Percentiles rank a stretch among this genome's conserved stretches.
Conservation (phyloP, 92 coral and sea anemone species). For the Porites rus region DNA sequence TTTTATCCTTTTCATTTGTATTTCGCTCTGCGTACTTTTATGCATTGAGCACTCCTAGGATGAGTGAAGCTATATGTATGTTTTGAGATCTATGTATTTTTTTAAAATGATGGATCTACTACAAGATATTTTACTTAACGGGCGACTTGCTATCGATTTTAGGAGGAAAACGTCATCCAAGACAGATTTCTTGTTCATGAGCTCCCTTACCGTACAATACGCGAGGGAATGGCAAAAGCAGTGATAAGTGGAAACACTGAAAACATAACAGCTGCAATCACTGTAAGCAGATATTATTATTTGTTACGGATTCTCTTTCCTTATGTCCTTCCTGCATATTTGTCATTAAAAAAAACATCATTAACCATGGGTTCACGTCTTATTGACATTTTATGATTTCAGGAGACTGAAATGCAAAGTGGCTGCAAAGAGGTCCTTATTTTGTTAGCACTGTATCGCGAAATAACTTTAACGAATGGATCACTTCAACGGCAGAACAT, state of each 20-base stretch:
- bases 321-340: not conserved
- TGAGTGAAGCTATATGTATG: too few species aligned
- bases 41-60: too few species aligned
- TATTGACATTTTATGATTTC: not conserved
- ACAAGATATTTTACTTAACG: not conserved
- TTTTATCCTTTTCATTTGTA: not conserved
- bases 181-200: constrained; percentile 52
- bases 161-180: constrained; percentile 39
- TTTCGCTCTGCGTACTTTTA: too few species aligned
- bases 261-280: constrained; percentile 27
- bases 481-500: constrained; percentile 7
- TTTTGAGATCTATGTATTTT: too few species aligned
- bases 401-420: constrained; percentile 22
- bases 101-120: not conserved
- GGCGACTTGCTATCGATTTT: not conserved
- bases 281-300: constrained; percentile 13
- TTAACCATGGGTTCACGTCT: too few species aligned
- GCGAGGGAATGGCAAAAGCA: constrained; percentile 62
- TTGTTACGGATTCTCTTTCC: not conserved
- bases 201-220: constrained; percentile 31
- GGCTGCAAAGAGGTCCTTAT: constrained; percentile 29
- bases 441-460: constrained; percentile 41
- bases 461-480: constrained; percentile 47
- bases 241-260: constrained; percentile 46
- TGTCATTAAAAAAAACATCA: not conserved